Evolutionary conservation across 1,140 invertebrate genomes (phyloP), one percentile per base, ranked within the genome.

Genomic region (Anastrepha obliqua): DNA sequence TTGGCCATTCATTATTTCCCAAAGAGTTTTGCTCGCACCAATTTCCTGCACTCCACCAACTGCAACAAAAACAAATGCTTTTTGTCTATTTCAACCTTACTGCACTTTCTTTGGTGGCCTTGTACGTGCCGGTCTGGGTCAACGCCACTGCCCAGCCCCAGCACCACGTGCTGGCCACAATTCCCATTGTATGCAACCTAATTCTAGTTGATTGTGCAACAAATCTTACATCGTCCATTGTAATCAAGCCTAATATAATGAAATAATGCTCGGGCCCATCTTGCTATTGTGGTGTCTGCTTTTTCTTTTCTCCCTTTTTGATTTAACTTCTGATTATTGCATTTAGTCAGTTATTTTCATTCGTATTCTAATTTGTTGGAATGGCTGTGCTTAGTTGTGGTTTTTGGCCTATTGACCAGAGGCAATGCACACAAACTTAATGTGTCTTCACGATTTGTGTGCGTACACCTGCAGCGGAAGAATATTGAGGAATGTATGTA

Each of bases 201-300:
- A 78, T 78, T 78, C 74, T 44, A 78, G 42, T 78, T 78, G 74
- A 78, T 78, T 51, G 74, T 70, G 67, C 67, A 70, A 70, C 74
- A 78, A 78, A 78, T 78, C 74, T 13, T 78, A 78, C n/a, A 55
- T 55, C 74, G 44, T 78, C 51, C 47, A 51, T 78, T 70, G 67
- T 70, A 44, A 44, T 15, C 39, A 39, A 62, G 29, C n/a, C 64
- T 20, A 67, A 13, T 13, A 20, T 6, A 67, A 9, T 67, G 20
- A 29, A 39, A 15, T 67, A 39, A 39, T 67, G n/a, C 29, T 20
- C 11, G 64, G 39, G n/a, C 74, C 15, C 15, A 55, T 55, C 44
- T 39, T 9, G 9, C 51, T 78, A 13, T 51, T 47, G 74, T 78
- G 74, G 74, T 78, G 74, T 78, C 20, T 67, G 5, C 15, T 11